These are phyloP conservation scores for Fregetta grallaria DNA, from an alignment of 2,113 vertebrate species.

Conservation along the genomic window DNA sequence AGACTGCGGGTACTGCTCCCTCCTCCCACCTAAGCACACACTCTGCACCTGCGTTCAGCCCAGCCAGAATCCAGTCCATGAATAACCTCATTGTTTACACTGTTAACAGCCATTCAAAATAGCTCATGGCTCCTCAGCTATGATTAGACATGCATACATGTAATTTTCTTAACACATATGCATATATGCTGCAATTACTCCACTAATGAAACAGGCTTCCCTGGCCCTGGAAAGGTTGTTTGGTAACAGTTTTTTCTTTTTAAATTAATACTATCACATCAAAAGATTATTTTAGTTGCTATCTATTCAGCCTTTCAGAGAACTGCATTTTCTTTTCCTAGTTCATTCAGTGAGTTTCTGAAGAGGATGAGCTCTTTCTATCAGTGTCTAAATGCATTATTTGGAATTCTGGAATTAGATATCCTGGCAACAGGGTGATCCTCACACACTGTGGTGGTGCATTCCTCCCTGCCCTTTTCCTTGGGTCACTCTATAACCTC, in stretches of 20 bases:
- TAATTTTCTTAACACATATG: neutral
- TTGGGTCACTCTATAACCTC: no score
- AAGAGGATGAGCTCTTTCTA: neutral
- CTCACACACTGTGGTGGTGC: neutral
- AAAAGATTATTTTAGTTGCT: neutral
- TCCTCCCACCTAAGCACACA: neutral
- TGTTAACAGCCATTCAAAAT: neutral
- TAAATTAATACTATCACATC: neutral
- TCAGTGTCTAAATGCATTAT: neutral
- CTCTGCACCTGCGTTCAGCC: neutral
- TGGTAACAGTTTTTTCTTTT: neutral
- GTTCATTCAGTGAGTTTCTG: neutral
- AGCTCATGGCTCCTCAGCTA: neutral
- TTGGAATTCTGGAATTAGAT: neutral
- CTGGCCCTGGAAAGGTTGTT: neutral
- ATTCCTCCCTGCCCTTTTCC: no score
- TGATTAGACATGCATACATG: neutral
- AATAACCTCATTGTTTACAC: neutral
- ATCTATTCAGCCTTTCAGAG: neutral
- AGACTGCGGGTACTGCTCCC: neutral
- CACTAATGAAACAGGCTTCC: neutral
- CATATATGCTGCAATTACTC: neutral
- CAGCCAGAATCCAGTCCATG: neutral
- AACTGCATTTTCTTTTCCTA: neutral
- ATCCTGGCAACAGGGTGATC: neutral